These are phyloP conservation scores for Sus cebifrons DNA, from an alignment of 2,797 vertebrate genomes.

Conservation along the genomic window DNA sequence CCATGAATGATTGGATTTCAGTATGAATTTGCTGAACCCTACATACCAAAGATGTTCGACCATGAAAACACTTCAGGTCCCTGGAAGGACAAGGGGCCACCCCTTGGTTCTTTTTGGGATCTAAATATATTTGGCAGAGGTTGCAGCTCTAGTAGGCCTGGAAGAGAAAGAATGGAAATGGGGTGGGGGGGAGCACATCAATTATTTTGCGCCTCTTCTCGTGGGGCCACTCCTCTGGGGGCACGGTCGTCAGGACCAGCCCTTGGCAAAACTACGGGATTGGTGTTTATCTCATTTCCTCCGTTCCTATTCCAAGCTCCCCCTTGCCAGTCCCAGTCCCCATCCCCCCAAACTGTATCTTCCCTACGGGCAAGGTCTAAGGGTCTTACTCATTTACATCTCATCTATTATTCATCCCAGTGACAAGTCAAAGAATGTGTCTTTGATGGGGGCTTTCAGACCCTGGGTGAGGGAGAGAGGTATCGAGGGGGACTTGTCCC, in stretches of 20 bases:
- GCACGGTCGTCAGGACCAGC: not conserved
- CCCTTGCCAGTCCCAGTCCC: not conserved
- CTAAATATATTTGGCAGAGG: not conserved
- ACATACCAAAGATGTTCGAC: not conserved
- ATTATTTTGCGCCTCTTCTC: not conserved
- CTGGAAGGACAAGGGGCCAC: not conserved
- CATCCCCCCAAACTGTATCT: not conserved
- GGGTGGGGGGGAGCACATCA: not conserved
- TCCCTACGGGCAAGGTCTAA: not conserved
- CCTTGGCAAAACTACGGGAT: not conserved
- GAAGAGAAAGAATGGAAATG: constrained; percentile 30
- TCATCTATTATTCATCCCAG: not conserved
- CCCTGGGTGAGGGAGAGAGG: not conserved
- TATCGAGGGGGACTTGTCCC: not conserved
- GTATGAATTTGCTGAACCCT: not conserved
- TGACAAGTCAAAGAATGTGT: not conserved
- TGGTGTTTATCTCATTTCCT: not conserved
- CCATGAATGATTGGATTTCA: not conserved
- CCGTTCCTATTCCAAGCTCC: not conserved
- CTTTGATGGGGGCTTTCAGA: not conserved
- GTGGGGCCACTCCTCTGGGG: not conserved
- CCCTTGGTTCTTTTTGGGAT: not conserved
- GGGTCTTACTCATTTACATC: constrained; percentile 17
- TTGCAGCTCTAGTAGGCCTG: not conserved
- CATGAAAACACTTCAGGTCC: not conserved